Base-by-base conservation (phyloP, 2,113 vertebrate genomes). In the Brachypodius melanocephalos region DNA sequence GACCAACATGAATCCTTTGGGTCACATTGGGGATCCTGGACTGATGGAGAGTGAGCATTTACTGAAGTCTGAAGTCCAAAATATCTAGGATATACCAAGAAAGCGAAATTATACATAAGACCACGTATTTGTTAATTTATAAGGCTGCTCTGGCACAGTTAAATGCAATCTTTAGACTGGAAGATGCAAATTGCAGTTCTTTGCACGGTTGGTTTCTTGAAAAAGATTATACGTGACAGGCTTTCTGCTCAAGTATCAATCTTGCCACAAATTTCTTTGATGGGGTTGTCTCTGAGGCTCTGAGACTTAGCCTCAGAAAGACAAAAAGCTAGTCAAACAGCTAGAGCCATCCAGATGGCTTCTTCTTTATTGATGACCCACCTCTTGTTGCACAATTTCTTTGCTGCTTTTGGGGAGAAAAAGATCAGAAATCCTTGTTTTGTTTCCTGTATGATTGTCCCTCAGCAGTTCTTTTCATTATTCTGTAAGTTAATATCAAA, bases 351-450 rank as follows among this genome's bases (percentile, higher is more conserved):
- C 88, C 88, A 93, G 88, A 90, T 90, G 92, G 75, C 55, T 86
- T 2, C 82, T 88, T 57, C 69, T 88, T 90, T 93, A 93, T 90
- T 93, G 94, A 93, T 86, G 88, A 84, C 40, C 46, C 63, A 67
- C 57, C 46, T 59, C 85, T 91, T 62, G 34, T 43, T 58, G 38
- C 75, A 80, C 32, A 92, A n/a, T 63, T 83, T 74, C 74, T 90
- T 46, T 85, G 55, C 45, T 77, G 49, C 29, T 86, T 85, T 83
- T 28, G 20, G 38, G 8, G 26, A 42, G 22, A 24, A 55, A 67
- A 42, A 48, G 8, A 66, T 36, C 61, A 82, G 81, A 87, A 91
- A 67, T 61, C 14, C 40, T 42, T 67, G 14, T 11, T 73, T 80
- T 68, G 14, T 88, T 76, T 82, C 40, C 52, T 63, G 16, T 42